Evolutionary conservation across 2,888 invertebrate species (phyloP).

Genomic region (Tenthredo mesomela): DNA sequence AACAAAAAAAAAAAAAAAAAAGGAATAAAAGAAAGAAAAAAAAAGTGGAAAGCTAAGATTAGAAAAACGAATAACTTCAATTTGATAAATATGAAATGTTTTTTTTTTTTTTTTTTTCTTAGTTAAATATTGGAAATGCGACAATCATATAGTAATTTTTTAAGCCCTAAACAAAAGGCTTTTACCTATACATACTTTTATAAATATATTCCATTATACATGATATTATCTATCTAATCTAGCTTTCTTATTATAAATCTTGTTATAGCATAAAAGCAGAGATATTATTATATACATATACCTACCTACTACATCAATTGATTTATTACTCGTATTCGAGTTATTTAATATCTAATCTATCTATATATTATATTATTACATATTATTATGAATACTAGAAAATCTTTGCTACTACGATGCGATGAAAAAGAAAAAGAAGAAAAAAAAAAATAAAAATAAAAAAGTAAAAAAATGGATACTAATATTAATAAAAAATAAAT

Average conservation of each 20-base stretch:
- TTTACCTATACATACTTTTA: slow-evolving; percentile 21
- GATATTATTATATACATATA: no score
- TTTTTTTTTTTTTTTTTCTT: background rate
- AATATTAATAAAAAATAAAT: slow-evolving; percentile 53
- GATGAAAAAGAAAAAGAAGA: background rate
- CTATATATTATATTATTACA: background rate
- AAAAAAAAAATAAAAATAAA: slow-evolving; percentile 50
- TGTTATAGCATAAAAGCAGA: slow-evolving; percentile 15
- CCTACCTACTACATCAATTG: background rate
- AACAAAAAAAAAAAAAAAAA: background rate
- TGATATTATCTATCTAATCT: background rate
- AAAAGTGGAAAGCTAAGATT: background rate
- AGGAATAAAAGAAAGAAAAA: no score
- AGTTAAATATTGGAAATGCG: background rate
- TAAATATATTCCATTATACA: slow-evolving; percentile 16
- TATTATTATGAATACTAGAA: background rate
- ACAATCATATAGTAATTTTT: slow-evolving; percentile 14
- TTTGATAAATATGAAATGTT: background rate
- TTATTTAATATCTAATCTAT: background rate
- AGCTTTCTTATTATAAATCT: slow-evolving; percentile 2
- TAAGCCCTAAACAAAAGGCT: background rate
- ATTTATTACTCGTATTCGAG: slow-evolving; percentile 7
- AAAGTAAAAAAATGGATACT: no score
- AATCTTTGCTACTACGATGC: background rate
- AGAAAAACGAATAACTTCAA: background rate